These are phyloP conservation scores for Fulmarus glacialis DNA, from an alignment of 2,113 vertebrate species.

Conservation along the genomic window DNA sequence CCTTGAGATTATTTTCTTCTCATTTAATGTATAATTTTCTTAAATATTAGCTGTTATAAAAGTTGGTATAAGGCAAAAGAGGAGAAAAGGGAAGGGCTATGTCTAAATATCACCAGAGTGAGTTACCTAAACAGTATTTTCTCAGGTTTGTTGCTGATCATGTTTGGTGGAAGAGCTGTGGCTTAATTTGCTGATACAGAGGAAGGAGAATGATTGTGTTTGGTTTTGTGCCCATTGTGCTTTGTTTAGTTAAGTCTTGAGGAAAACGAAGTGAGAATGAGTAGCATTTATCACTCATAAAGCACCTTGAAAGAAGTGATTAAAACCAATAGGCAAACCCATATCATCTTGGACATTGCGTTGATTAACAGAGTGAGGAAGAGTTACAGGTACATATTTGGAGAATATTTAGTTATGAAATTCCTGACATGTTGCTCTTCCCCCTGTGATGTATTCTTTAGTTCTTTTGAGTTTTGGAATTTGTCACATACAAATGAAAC, in stretches of 20 bases:
- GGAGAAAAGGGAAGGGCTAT: not conserved
- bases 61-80: not conserved
- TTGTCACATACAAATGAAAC: not conserved
- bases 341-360: not conserved
- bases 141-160: not conserved
- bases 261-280: not conserved
- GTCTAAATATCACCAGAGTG: not conserved
- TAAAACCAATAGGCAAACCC: not conserved
- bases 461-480: not conserved
- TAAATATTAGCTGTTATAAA: not conserved
- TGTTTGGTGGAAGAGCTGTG: not conserved
- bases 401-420: not conserved
- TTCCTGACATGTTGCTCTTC: not conserved
- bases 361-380: not conserved
- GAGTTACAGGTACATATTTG: not conserved
- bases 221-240: not conserved
- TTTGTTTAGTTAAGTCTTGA: not conserved
- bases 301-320: not conserved
- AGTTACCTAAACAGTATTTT: not conserved
- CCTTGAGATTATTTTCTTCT: not conserved
- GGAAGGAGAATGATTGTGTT: not conserved
- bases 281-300: not conserved
- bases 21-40: not conserved
- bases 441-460: not conserved
- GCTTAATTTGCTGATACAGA: not conserved